These are phyloP conservation scores for Crocallis elinguaria DNA, from an alignment of 2,888 invertebrate species.

Conservation along the genomic window DNA sequence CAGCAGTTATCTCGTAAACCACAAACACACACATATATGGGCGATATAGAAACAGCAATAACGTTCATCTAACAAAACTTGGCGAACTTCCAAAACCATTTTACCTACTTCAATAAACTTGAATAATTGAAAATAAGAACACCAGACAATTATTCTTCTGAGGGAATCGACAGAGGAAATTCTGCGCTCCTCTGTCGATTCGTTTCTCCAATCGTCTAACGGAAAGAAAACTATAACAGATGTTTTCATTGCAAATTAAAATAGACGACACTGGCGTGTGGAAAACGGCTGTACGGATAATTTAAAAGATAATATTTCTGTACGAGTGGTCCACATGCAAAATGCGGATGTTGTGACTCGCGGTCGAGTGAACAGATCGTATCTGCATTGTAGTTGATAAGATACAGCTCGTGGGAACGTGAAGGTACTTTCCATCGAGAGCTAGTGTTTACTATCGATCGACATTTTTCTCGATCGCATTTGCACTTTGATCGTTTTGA, in stretches of 20 bases:
- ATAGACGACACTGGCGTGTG: background rate
- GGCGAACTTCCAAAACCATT: too few species aligned
- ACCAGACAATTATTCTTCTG: too few species aligned
- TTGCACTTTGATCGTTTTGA: background rate
- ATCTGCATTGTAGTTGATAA: conserved; percentile 61
- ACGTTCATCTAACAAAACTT: too few species aligned
- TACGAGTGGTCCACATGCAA: conserved; percentile 34
- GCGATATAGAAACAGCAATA: too few species aligned
- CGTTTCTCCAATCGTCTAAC: too few species aligned
- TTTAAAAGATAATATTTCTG: conserved; percentile 32
- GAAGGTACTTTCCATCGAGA: conserved; percentile 19
- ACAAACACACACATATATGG: too few species aligned
- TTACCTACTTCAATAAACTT: too few species aligned
- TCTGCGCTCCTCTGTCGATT: too few species aligned
- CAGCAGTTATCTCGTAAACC: too few species aligned
- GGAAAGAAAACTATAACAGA: too few species aligned
- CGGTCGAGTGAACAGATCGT: conserved; percentile 60
- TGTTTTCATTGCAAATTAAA: background rate
- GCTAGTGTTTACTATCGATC: background rate
- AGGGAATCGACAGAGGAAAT: too few species aligned
- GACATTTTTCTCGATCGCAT: background rate
- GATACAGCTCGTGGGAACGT: conserved; percentile 61
- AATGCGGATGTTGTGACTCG: conserved; percentile 57
- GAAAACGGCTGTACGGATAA: conserved; percentile 29
- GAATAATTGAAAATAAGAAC: too few species aligned